Evolutionary conservation across 1,140 invertebrate genomes (phyloP), one percentile per base, ranked within the genome.

Genomic region (Centruroides vittatus): DNA sequence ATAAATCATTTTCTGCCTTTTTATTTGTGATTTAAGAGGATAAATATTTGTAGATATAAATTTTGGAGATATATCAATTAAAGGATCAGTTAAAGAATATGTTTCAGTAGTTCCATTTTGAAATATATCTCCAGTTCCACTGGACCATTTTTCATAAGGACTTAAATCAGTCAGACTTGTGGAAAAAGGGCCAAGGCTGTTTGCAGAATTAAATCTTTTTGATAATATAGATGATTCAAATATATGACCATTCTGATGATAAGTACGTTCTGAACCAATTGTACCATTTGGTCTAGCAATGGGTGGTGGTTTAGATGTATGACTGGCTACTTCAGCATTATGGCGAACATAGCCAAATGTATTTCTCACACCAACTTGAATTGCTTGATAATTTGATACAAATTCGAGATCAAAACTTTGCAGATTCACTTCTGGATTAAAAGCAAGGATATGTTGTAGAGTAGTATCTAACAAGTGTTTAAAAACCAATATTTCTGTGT

Each of bases 1-100:
- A 71, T 99, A 99, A 66, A 98, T 98, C 95, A 99, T 99, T 76
- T 99, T 99, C 73, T 98, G 93, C n/a, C 96, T 83, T 72, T 95
- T 95, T 61, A 97, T 94, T 74, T 96, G 93, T 47, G 91, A 93
- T 71, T 95, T 96, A 3, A 91, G 89, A 60, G 92, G 92, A 92
- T 86, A 46, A 80, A 74, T 94, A 85, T 83, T 36, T 5, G 85
- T 82, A 11, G 86, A 85, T 72, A 93, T 87, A 50, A 94, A 76
- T 71, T 94, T 94, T 49, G 84, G 85, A 10, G 88, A 73, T 34
- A 74, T 47, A 47, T 65, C 64, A 47, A 68, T 58, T 11, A 66
- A 35, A 46, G 67, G 63, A 62, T 68, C 67, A 57, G 13, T 48
- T 23, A 58, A 55, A 58, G 55, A 49, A 53, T 60, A 61, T 7